Evolutionary conservation across 1,140 invertebrate genomes (phyloP).

Genomic region (Drosophila gunungcola): DNA sequence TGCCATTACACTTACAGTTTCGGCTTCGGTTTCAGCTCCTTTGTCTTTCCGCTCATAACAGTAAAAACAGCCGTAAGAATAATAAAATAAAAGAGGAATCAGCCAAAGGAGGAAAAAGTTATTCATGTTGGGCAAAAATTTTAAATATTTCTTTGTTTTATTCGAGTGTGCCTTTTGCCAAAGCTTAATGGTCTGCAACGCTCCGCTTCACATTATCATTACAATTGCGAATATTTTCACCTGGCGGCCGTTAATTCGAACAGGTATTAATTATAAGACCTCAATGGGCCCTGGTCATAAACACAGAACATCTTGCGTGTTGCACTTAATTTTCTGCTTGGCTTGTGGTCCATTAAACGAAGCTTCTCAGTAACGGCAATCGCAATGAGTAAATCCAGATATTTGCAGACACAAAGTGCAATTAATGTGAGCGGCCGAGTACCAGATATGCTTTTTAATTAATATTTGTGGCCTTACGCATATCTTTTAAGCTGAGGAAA

Average conservation of each 20-base stretch:
- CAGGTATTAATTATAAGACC: conserved; percentile 61
- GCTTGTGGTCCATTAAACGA: conserved; percentile 39
- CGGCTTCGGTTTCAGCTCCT: conserved; percentile 29
- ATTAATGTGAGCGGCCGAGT: conserved; percentile 15
- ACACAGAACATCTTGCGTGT: conserved; percentile 25
- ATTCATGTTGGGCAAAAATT: conserved; percentile 39
- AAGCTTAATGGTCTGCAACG: conserved; percentile 40
- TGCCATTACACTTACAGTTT: conserved; percentile 39
- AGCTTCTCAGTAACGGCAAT: background rate
- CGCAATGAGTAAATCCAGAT: conserved; percentile 22
- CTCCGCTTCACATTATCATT: conserved; percentile 54
- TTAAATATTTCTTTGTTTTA: conserved; percentile 65
- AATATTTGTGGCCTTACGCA: background rate
- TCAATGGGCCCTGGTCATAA: conserved; percentile 19
- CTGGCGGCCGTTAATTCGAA: conserved; percentile 11
- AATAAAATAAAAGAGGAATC: conserved; percentile 32
- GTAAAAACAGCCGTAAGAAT: conserved; percentile 46
- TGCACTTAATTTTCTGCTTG: conserved; percentile 63
- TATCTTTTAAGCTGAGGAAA: too few species aligned
- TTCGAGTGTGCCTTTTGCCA: conserved; percentile 17
- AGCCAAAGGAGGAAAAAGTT: conserved; percentile 9
- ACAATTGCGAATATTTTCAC: conserved; percentile 44
- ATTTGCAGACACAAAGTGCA: conserved; percentile 26
- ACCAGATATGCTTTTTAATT: conserved; percentile 30
- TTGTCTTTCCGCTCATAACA: conserved; percentile 52